These are phyloP conservation scores for Coranthus polyacanthus DNA, from an alignment of 2,797 vertebrate genomes.

Conservation along the genomic window DNA sequence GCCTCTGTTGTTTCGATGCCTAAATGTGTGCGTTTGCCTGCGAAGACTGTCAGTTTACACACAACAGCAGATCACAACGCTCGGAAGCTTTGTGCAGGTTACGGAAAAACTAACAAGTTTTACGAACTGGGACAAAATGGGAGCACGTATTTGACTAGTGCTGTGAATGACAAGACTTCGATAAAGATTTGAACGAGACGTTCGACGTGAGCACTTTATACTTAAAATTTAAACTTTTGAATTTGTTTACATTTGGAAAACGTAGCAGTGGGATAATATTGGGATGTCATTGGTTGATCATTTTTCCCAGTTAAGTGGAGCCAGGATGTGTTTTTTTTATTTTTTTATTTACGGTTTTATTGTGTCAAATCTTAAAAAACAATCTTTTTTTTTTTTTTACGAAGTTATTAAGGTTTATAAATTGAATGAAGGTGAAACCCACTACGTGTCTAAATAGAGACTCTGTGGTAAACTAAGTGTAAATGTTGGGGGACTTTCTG, in stretches of 20 bases:
- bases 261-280: constrained; percentile 39
- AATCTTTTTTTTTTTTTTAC: constrained; percentile 11
- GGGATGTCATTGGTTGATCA: background rate
- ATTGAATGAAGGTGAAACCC: constrained; percentile 1
- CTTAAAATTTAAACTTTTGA: constrained; percentile 18
- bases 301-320: constrained; percentile 15
- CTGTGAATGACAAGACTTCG: constrained; percentile 23
- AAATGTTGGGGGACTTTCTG: background rate
- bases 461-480: constrained; percentile 13
- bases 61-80: no score
- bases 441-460: constrained; percentile 7
- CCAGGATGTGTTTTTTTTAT: constrained; percentile 48
- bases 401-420: constrained; percentile 19
- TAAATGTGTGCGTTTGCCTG: no score
- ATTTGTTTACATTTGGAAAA: constrained; percentile 59
- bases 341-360: constrained; percentile 27
- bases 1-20: no score
- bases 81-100: no score
- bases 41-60: no score
- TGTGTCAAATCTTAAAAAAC: constrained; percentile 14
- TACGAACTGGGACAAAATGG: no score
- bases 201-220: constrained; percentile 77
- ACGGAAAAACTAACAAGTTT: no score
- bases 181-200: constrained; percentile 24
- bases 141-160: no score